Evolutionary conservation across 2,797 vertebrate species (phyloP).

Genomic region (Sebastes cheni): DNA sequence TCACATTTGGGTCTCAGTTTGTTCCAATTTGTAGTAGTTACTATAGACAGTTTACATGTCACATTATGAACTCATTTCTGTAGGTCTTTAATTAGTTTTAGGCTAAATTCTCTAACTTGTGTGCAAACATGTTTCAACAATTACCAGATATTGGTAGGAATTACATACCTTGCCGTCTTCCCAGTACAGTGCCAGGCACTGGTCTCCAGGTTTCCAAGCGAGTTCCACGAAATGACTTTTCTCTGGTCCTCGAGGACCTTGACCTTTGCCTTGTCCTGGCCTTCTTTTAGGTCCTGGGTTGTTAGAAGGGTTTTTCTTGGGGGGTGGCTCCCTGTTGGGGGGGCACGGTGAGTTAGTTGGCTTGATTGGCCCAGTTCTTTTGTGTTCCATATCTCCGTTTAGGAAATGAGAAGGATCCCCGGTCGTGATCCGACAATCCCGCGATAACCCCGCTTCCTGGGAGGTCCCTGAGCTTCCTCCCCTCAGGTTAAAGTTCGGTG

Average conservation of each 20-base stretch:
- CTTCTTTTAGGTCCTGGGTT: slow-evolving; percentile 88
- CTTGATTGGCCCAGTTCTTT: slow-evolving; percentile 93
- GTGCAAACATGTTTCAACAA: neutral
- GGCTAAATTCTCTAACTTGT: neutral
- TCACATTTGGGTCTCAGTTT: neutral
- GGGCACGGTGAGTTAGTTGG: slow-evolving; percentile 65
- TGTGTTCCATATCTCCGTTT: slow-evolving; percentile 90
- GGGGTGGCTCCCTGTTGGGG: slow-evolving; percentile 77
- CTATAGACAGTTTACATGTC: neutral
- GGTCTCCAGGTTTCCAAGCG: slow-evolving; percentile 93
- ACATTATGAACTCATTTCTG: neutral
- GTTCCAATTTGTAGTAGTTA: neutral
- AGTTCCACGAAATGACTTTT: slow-evolving; percentile 56
- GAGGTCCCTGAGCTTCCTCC: slow-evolving; percentile 73
- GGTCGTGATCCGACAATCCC: slow-evolving; percentile 57
- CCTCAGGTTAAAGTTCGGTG: slow-evolving; percentile 80
- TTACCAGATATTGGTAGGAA: neutral
- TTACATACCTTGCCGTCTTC: slow-evolving; percentile 96
- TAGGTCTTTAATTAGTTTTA: neutral
- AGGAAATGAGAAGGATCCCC: slow-evolving; percentile 79
- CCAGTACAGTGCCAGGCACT: slow-evolving; percentile 97
- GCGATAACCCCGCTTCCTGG: slow-evolving; percentile 74
- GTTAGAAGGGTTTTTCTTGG: slow-evolving; percentile 82
- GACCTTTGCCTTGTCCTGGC: slow-evolving; percentile 87
- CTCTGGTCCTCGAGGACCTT: slow-evolving; percentile 79